phyloP scores from a whole-genome alignment of 2,888 invertebrate genomes.

The Plebejus anna region DNA sequence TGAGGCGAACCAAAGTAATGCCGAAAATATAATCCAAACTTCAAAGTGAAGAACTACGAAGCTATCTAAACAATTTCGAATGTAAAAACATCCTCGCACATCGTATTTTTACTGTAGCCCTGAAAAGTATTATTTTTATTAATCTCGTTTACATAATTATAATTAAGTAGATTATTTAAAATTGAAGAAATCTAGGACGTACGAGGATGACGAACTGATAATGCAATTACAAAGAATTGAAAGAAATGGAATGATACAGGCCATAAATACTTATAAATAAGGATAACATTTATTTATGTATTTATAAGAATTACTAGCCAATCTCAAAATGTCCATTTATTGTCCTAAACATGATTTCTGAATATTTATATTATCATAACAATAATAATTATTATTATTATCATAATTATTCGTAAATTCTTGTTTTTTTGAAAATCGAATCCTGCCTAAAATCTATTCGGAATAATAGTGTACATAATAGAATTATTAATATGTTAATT shows the following conservation, averaged over 20 bases:
- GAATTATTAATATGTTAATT: too few relatives aligned
- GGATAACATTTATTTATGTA: not conserved
- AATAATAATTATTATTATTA: not conserved
- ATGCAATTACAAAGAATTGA: not conserved
- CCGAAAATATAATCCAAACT: slow-evolving; percentile 8
- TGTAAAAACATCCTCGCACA: slow-evolving; percentile 10
- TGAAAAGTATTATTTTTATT: not conserved
- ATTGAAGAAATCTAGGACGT: not conserved
- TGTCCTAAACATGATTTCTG: not conserved
- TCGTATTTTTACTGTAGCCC: not conserved
- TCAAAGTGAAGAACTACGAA: slow-evolving; percentile 21
- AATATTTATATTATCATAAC: not conserved
- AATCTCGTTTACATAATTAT: not conserved
- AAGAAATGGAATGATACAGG: not conserved
- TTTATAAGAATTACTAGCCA: slow-evolving; percentile 4
- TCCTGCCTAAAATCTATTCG: not conserved
- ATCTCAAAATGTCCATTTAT: slow-evolving; percentile 20
- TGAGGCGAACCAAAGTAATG: slow-evolving; percentile 17
- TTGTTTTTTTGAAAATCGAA: not conserved
- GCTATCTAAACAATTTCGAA: slow-evolving; percentile 7
- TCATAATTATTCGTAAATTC: not conserved
- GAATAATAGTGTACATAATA: not conserved
- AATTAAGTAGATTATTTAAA: not conserved
- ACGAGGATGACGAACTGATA: slow-evolving; percentile 6
- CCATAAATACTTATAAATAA: slow-evolving; percentile 20